phyloP scores from a whole-genome alignment of 2,888 invertebrate genomes.

The Ferdinandea cuprea region DNA sequence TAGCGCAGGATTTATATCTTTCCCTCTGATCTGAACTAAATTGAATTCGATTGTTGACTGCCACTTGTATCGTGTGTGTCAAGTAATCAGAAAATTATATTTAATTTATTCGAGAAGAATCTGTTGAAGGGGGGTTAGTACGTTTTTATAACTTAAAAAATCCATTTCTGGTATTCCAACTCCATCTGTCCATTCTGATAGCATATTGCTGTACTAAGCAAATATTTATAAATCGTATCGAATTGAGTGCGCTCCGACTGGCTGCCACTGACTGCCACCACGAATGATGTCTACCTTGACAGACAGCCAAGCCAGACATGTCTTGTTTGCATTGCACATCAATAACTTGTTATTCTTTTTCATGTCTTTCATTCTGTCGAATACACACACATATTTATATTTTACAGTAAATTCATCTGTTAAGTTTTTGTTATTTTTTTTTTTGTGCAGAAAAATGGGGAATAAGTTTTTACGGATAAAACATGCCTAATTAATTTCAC shows the following conservation, averaged over 20 bases:
- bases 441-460: no score
- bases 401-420: no score
- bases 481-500: no score
- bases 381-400: background rate
- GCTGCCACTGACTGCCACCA: slow-evolving; percentile 36
- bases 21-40: no score
- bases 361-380: background rate
- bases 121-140: no score
- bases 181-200: no score
- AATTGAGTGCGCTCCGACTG: slow-evolving; percentile 12
- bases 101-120: background rate
- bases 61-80: background rate
- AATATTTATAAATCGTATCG: slow-evolving; percentile 33
- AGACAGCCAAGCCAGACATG: slow-evolving; percentile 25
- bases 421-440: no score
- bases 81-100: background rate
- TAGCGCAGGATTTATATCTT: no score
- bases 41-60: slow-evolving; percentile 28
- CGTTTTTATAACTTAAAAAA: no score
- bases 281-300: slow-evolving; percentile 33
- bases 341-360: background rate
- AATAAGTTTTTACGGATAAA: no score
- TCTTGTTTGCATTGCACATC: slow-evolving; percentile 36
- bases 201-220: slow-evolving; percentile 9
- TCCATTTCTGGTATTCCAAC: background rate